Percentiles rank a stretch among this genome's conserved stretches.
Conservation (phyloP, 2,113 vertebrate species). For the Lagopus muta region DNA sequence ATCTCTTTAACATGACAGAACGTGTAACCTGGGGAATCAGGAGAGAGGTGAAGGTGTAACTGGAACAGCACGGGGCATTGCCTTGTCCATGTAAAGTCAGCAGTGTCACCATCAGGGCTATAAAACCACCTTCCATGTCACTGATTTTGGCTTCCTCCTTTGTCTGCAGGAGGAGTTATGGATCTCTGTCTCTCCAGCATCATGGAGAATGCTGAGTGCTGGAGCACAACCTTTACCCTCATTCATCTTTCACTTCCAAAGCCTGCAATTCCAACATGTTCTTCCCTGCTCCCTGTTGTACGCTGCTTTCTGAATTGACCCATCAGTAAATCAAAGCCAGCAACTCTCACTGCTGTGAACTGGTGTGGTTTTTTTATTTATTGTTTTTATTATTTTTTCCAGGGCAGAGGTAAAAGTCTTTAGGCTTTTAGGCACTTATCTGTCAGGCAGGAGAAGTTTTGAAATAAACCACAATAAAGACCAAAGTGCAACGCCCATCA, state of each 20-base stretch:
- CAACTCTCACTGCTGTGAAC: neutral
- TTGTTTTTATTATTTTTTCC: neutral
- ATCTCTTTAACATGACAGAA: neutral
- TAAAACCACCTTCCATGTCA: neutral
- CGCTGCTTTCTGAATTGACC: neutral
- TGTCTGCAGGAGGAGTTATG: neutral
- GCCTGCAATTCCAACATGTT: neutral
- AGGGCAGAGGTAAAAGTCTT: neutral
- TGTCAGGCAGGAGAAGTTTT: neutral
- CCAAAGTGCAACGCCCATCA: neutral
- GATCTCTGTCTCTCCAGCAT: neutral
- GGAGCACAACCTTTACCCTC: neutral
- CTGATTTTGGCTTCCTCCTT: conserved; percentile 9
- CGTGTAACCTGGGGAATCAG: neutral
- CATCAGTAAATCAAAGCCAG: conserved; percentile 50
- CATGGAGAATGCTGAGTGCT: neutral
- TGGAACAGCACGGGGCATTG: neutral
- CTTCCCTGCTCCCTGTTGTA: neutral
- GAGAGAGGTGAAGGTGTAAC: neutral
- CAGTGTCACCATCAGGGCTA: neutral
- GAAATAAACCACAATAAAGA: conserved; percentile 34
- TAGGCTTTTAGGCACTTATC: neutral
- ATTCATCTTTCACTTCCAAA: neutral
- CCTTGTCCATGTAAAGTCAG: neutral
- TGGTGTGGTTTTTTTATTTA: neutral